phyloP scores from a whole-genome alignment of 2,113 vertebrate species.

The Silurus asotus region DNA sequence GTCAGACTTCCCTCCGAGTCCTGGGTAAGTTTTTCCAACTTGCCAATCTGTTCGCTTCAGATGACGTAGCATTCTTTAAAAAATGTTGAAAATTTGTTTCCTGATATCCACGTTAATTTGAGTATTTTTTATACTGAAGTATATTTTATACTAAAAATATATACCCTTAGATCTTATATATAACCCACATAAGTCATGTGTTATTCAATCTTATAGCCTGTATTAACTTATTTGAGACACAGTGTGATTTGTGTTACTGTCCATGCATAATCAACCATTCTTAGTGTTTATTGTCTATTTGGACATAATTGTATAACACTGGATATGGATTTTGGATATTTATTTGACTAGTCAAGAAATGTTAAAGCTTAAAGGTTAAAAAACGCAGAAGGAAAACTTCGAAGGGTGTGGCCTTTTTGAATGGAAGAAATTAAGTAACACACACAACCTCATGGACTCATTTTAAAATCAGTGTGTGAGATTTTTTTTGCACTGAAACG shows the following conservation, averaged over 20 bases:
- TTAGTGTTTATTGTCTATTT: no score
- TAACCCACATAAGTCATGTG: neutral
- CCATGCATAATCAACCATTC: neutral
- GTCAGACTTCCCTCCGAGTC: neutral
- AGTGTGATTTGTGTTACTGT: neutral
- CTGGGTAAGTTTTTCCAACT: constrained; percentile 43
- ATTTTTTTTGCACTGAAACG: no score
- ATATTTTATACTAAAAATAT: neutral
- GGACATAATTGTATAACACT: no score
- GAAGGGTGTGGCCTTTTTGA: no score
- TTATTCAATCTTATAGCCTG: neutral
- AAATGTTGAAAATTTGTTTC: neutral
- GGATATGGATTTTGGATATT: no score
- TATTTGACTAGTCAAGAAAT: no score
- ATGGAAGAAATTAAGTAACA: no score
- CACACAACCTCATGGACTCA: no score
- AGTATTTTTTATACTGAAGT: no score
- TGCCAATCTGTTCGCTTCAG: neutral
- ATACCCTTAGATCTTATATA: neutral
- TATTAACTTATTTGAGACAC: neutral
- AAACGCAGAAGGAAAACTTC: no score
- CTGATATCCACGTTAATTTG: neutral
- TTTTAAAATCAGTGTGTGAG: no score
- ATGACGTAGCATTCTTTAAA: neutral
- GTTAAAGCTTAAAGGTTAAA: no score